phyloP scores from a whole-genome alignment of 2,113 vertebrate genomes.

The Tylochromis polylepis region DNA sequence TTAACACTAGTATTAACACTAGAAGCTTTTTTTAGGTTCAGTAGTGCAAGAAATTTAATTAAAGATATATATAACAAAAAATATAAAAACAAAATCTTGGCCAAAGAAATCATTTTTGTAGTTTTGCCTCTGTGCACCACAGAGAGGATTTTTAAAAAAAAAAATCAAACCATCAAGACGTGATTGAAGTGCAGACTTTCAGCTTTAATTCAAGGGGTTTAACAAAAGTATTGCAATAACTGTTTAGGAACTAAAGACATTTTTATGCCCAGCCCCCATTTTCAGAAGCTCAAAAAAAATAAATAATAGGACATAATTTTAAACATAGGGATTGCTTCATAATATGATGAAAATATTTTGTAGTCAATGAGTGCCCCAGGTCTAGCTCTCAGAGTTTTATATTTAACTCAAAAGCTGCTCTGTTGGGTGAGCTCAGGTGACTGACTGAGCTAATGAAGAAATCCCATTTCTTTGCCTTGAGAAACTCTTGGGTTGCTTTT shows the following conservation, averaged over 20 bases:
- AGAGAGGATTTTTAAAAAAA: background rate
- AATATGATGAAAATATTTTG: background rate
- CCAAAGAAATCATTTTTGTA: background rate
- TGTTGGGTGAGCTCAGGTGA: background rate
- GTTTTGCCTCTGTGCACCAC: background rate
- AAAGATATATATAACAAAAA: accelerated
- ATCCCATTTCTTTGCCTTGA: background rate
- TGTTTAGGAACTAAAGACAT: background rate
- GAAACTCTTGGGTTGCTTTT: background rate
- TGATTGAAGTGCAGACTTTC: background rate
- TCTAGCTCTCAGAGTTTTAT: background rate
- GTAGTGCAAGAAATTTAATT: background rate
- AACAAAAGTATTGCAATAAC: background rate
- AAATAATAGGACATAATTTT: background rate
- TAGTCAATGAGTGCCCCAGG: background rate
- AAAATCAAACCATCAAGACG: background rate
- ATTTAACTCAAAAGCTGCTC: background rate
- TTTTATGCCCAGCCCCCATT: background rate
- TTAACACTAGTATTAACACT: background rate
- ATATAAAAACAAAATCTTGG: background rate
- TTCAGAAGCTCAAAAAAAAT: background rate
- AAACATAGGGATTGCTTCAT: background rate
- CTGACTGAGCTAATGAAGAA: background rate
- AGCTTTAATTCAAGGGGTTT: background rate
- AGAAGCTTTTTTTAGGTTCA: background rate